Evolutionary conservation across 2,888 invertebrate species (phyloP).

Genomic region (Orthosia gracilis): DNA sequence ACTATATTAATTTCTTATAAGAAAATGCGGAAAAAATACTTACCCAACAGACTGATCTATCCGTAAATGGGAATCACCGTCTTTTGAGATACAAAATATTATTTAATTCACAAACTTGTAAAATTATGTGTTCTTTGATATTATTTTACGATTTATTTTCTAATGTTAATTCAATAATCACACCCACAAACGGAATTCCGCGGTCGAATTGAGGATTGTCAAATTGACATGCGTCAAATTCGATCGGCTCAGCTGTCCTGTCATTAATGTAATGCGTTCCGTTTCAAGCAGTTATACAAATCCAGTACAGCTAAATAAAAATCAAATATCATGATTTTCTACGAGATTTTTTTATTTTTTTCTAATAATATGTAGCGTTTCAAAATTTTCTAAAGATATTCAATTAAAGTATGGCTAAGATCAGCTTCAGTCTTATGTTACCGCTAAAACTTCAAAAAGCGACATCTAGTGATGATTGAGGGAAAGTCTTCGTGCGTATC

Average conservation of each 20-base stretch:
- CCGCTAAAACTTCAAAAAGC: not conserved
- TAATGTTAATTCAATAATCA: conserved; percentile 68
- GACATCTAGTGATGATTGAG: conserved; percentile 27
- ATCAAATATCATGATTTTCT: too few relatives aligned
- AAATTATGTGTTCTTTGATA: conserved; percentile 40
- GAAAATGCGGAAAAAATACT: conserved; percentile 68
- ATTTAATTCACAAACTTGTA: conserved; percentile 68
- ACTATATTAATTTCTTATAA: conserved; percentile 52
- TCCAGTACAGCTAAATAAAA: not conserved
- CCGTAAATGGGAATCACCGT: conserved; percentile 68
- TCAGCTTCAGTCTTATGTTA: not conserved
- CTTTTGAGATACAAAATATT: conserved; percentile 44
- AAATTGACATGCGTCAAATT: conserved; percentile 68
- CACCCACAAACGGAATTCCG: conserved; percentile 83
- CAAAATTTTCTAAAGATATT: too few relatives aligned
- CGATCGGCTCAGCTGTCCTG: conserved; percentile 67
- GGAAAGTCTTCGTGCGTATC: not conserved
- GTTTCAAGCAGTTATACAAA: conserved; percentile 26
- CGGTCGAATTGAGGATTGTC: conserved; percentile 72
- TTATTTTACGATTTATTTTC: conserved; percentile 56
- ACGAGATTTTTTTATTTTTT: too few relatives aligned
- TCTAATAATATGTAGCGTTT: too few relatives aligned
- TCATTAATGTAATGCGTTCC: conserved; percentile 43
- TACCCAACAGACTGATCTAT: conserved; percentile 74
- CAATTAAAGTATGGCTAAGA: too few relatives aligned